Conservation (phyloP, 2,113 vertebrate species). For the Notechis scutatus region DNA sequence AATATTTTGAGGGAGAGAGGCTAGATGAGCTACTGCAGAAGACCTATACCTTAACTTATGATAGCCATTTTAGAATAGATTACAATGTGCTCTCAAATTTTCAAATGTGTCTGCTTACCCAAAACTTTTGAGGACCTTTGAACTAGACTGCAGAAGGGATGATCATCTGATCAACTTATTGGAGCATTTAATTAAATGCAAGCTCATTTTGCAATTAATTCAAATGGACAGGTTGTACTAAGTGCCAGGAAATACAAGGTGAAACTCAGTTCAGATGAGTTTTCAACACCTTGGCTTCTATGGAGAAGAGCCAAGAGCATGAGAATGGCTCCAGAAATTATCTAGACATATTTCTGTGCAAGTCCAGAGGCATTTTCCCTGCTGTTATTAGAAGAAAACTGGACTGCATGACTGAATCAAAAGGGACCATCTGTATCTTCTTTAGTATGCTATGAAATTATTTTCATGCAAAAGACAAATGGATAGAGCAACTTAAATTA, state of each 20-base stretch:
- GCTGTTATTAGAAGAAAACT: background rate
- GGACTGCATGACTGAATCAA: background rate
- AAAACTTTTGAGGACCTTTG: background rate
- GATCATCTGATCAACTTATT: background rate
- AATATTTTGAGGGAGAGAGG: background rate
- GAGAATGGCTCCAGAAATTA: background rate
- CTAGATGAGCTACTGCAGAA: background rate
- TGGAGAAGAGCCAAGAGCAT: background rate
- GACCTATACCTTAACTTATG: background rate
- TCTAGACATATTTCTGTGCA: background rate
- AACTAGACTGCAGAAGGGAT: background rate
- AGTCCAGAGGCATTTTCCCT: background rate
- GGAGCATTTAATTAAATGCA: background rate
- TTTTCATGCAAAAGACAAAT: background rate
- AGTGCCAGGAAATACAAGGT: background rate
- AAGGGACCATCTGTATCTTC: background rate
- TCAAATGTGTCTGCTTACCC: background rate
- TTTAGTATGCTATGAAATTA: background rate
- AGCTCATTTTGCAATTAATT: background rate
- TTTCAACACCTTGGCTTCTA: background rate
- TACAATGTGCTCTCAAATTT: background rate
- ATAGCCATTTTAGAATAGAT: background rate
- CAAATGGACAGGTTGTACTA: background rate
- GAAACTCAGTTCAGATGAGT: background rate
- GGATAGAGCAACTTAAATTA: background rate